Conservation (phyloP, 1,140 invertebrate species). For the Phthorimaea operculella region DNA sequence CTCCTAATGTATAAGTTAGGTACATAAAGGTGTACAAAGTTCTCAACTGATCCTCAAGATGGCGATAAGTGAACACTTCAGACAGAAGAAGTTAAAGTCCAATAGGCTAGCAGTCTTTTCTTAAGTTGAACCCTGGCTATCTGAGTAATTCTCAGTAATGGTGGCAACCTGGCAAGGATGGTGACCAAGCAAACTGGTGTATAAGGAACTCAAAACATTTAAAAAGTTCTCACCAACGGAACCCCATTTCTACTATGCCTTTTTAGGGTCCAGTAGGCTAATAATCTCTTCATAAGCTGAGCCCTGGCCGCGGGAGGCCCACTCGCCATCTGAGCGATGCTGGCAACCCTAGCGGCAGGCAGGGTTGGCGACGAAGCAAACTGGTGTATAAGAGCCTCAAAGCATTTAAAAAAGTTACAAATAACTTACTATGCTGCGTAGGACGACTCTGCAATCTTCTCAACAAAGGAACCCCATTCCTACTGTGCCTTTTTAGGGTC, state of each 20-base stretch:
- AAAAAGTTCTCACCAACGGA: slow-evolving; percentile 86
- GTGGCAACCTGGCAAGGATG: too few species aligned
- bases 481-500: slow-evolving; percentile 94
- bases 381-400: too few species aligned
- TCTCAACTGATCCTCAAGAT: too few species aligned
- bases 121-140: slow-evolving; percentile 89
- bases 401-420: too few species aligned
- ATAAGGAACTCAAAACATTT: too few species aligned
- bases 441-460: slow-evolving; percentile 83
- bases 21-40: too few species aligned
- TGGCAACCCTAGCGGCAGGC: slow-evolving; percentile 86
- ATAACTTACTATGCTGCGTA: slow-evolving; percentile 58
- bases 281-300: slow-evolving; percentile 88
- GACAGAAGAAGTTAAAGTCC: too few species aligned
- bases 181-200: too few species aligned
- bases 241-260: slow-evolving; percentile 96
- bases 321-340: slow-evolving; percentile 78
- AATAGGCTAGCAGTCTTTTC: slow-evolving; percentile 90
- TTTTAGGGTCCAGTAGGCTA: slow-evolving; percentile 96
- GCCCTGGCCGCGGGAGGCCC: slow-evolving; percentile 71
- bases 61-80: too few species aligned
- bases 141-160: too few species aligned
- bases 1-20: too few species aligned
- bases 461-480: slow-evolving; percentile 95
- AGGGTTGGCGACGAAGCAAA: too few species aligned